Evolutionary conservation across 2,113 vertebrate species (phyloP), one percentile per base, ranked within the genome.

Genomic region (Salvelinus namaycush): DNA sequence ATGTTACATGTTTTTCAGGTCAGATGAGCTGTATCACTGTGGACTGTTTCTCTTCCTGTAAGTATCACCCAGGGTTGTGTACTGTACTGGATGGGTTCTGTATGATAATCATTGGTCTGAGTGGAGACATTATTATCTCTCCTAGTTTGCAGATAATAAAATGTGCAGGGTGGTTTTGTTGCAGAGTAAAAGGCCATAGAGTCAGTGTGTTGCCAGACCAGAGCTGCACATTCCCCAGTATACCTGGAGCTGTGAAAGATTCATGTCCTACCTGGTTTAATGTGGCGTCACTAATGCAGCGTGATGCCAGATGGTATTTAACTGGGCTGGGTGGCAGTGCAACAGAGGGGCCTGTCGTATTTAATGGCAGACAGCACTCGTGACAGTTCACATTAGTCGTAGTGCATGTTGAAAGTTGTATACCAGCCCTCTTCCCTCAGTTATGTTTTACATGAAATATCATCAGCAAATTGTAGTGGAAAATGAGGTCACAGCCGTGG

Each of bases 281-380:
- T 76, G 48, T 73, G 67, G 72, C 77, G 57, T 81, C 54, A 51
- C 79, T 80, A 81, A 86, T 80, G 71, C 72, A 39, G 70, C 31
- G 29, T 51, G 79, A 77, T 78, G 60, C 75, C 84, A 86, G 75
- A 79, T 79, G 82, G 79, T 60, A 80, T 83, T 77, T 74, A 59
- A 44, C 59, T 64, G 34, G 51, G 67, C 72, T 70, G 18, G 20
- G 68, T 68, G 68, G 64, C 72, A 79, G 31, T 11, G 5, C 48
- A 34, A 60, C 62, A 78, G 4, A 69, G 79, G 20, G 65, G 57
- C 51, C 70, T 65, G 20, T 74, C 65, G 44, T 68, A 54, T 78
- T 81, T 72, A 79, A 78, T 34, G 27, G 74, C 70, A 73, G 76
- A 76, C 71, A 69, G 70, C 64, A 22, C 44, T 49, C 20, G 68